A percentile compares a stretch with the other conserved stretches of the same genome.
Conservation (phyloP, 2,797 vertebrate genomes). For the Sebastes matsubarae region DNA sequence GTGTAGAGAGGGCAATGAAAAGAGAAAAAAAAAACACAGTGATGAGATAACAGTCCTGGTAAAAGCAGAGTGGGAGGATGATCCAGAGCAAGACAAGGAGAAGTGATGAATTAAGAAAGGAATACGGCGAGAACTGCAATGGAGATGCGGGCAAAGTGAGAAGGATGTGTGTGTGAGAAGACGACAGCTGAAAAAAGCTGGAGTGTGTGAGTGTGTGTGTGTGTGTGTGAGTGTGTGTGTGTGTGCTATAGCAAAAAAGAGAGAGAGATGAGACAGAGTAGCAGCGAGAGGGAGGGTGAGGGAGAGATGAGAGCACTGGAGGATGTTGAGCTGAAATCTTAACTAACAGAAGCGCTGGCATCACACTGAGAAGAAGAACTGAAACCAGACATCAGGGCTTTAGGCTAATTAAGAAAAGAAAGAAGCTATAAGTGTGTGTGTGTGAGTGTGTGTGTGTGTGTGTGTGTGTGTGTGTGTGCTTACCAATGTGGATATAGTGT, state of each 20-base stretch:
- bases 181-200: too few relatives aligned
- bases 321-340: slow-evolving; percentile 67
- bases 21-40: background rate
- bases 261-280: slow-evolving; percentile 30
- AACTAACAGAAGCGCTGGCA: slow-evolving; percentile 61
- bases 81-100: slow-evolving; percentile 33
- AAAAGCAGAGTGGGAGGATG: slow-evolving; percentile 48
- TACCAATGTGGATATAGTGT: background rate
- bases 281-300: slow-evolving; percentile 17
- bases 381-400: slow-evolving; percentile 64
- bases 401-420: slow-evolving; percentile 69
- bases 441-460: background rate
- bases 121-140: background rate
- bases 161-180: background rate
- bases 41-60: slow-evolving; percentile 41
- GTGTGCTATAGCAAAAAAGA: background rate
- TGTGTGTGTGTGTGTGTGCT: background rate
- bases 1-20: background rate
- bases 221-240: background rate
- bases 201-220: background rate
- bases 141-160: slow-evolving; percentile 23
- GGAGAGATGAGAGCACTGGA: slow-evolving; percentile 48
- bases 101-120: slow-evolving; percentile 56
- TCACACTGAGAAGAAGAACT: slow-evolving; percentile 53
- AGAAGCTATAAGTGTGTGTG: slow-evolving; percentile 4